Percentiles rank a stretch among this genome's conserved stretches.
Evolutionary conservation across 2,797 vertebrate genomes (phyloP).

Genomic region (Poliocrania exsul): DNA sequence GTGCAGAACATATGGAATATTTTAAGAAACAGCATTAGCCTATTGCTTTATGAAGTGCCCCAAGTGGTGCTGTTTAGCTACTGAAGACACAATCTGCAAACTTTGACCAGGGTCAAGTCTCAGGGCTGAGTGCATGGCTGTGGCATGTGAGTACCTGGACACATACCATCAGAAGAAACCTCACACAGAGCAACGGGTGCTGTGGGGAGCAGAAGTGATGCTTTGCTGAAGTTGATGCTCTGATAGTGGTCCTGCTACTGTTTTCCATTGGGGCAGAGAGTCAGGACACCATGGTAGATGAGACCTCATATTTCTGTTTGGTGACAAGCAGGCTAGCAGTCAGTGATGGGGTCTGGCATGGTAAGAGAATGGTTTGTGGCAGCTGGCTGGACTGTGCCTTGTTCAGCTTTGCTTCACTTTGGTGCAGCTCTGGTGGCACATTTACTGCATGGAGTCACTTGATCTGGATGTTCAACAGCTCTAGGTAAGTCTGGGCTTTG

Average conservation of each 20-base stretch:
- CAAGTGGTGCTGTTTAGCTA: conserved; percentile 28
- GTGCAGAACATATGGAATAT: background rate
- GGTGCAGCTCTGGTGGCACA: background rate
- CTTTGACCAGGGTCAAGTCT: background rate
- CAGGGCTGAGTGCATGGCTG: background rate
- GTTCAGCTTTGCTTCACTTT: background rate
- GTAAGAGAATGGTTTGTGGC: background rate
- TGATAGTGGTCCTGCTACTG: background rate
- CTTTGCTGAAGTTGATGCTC: background rate
- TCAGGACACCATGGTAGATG: background rate
- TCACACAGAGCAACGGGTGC: background rate
- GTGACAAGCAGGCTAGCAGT: background rate
- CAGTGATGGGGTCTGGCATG: background rate
- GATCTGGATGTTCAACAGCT: background rate
- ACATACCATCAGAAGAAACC: background rate
- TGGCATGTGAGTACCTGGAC: background rate
- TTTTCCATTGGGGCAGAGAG: background rate
- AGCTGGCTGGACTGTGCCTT: background rate
- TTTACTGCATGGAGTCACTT: background rate
- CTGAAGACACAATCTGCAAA: background rate
- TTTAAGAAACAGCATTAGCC: background rate
- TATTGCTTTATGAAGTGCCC: background rate
- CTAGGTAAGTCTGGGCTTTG: background rate
- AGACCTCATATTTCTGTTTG: background rate
- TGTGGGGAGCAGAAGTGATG: background rate